Evolutionary conservation across 2,797 vertebrate genomes (phyloP).

Genomic region (Hydrophis major): DNA sequence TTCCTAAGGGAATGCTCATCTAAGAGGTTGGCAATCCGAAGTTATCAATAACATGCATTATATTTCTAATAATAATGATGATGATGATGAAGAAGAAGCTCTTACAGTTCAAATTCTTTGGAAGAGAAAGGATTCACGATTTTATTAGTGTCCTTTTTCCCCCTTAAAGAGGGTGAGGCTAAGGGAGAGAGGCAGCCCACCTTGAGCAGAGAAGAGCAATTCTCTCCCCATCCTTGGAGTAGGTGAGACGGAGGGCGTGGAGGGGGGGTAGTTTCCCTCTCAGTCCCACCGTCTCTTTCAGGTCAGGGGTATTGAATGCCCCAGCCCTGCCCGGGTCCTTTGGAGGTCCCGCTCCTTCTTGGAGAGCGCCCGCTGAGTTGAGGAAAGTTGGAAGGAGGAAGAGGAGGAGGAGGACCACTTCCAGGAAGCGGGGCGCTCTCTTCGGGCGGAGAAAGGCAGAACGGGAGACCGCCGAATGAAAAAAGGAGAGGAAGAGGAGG

Average conservation of each 20-base stretch:
- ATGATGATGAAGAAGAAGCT: background rate
- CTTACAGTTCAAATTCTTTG: background rate
- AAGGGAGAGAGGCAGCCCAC: background rate
- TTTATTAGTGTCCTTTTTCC: too few species aligned
- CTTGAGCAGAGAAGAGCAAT: background rate
- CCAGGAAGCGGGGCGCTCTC: conserved; percentile 6
- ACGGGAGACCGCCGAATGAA: conserved; percentile 46
- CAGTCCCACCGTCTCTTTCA: background rate
- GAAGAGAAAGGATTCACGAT: background rate
- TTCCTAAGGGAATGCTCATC: background rate
- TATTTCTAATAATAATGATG: background rate
- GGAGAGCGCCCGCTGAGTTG: background rate
- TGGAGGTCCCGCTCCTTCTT: background rate
- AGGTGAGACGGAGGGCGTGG: too few species aligned
- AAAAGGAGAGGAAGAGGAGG: background rate
- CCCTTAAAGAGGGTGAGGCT: background rate
- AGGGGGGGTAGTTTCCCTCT: too few species aligned
- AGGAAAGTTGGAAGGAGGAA: conserved; percentile 14
- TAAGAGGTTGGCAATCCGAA: background rate
- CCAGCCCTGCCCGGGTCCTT: background rate
- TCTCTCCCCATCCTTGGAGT: background rate
- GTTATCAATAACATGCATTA: background rate
- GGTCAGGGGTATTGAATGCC: background rate
- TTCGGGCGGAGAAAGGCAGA: background rate
- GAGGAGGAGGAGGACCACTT: background rate